phyloP scores from a whole-genome alignment of 2,797 vertebrate genomes.

The Heteromormyrus szaboi region DNA sequence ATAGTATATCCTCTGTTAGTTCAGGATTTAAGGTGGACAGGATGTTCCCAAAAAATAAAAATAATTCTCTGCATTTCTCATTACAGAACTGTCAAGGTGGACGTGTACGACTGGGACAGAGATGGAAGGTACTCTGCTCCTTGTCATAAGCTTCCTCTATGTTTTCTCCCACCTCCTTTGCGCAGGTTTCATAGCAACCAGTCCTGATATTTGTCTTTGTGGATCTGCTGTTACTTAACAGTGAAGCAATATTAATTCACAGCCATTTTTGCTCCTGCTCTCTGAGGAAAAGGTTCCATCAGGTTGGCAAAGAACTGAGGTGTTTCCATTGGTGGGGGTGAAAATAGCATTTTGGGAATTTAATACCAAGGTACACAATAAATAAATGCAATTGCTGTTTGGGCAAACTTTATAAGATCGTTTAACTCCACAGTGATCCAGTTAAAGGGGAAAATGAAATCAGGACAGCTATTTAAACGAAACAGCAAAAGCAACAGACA shows the following conservation, averaged over 20 bases:
- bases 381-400: neutral
- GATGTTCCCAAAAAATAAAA: neutral
- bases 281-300: neutral
- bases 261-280: neutral
- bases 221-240: slow-evolving; percentile 3
- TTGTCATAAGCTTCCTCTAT: neutral
- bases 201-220: slow-evolving; percentile 18
- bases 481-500: neutral
- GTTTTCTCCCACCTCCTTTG: neutral
- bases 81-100: slow-evolving; percentile 91
- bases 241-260: slow-evolving; percentile 3
- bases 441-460: neutral
- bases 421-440: slow-evolving; percentile 2
- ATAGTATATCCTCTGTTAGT: neutral
- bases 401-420: neutral
- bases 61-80: slow-evolving; percentile 31
- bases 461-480: neutral
- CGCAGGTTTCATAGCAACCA: slow-evolving; percentile 6
- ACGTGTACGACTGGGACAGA: slow-evolving; percentile 93
- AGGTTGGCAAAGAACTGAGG: neutral
- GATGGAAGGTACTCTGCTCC: slow-evolving; percentile 80
- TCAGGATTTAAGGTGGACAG: slow-evolving; percentile 8
- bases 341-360: neutral
- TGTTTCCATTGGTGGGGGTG: neutral
- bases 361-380: neutral